phyloP scores from a whole-genome alignment of 1,140 invertebrate species.

The Heliconius melpomene region DNA sequence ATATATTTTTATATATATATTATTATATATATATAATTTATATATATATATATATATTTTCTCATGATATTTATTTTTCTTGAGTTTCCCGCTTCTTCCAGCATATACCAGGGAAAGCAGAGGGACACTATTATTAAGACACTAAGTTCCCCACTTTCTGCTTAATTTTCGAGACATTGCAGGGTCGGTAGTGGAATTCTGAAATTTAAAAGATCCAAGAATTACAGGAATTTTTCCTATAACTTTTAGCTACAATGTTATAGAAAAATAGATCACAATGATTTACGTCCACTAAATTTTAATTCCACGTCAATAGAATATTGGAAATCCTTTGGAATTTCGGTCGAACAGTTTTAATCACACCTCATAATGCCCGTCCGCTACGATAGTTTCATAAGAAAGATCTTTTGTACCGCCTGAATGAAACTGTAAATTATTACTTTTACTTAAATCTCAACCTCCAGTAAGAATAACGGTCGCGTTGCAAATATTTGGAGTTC shows the following conservation, averaged over 20 bases:
- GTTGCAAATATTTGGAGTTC: slow-evolving; percentile 5
- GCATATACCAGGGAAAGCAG: too few relatives aligned
- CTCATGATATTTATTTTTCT: too few relatives aligned
- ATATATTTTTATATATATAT: too few relatives aligned
- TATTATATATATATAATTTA: too few relatives aligned
- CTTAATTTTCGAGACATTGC: too few relatives aligned
- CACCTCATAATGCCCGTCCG: slow-evolving; percentile 36
- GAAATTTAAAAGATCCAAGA: too few relatives aligned
- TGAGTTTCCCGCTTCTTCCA: too few relatives aligned
- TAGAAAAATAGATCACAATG: slow-evolving; percentile 39
- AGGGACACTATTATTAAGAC: too few relatives aligned
- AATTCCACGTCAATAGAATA: slow-evolving; percentile 47
- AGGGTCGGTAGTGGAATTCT: too few relatives aligned
- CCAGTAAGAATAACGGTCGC: not conserved
- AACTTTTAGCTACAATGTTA: not conserved
- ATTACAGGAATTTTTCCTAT: not conserved
- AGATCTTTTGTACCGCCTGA: slow-evolving; percentile 4
- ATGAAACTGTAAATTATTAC: slow-evolving; percentile 7
- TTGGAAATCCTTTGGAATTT: slow-evolving; percentile 39
- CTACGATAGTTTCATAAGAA: not conserved
- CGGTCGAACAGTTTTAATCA: slow-evolving; percentile 52
- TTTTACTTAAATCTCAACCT: slow-evolving; percentile 11
- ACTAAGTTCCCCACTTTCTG: too few relatives aligned
- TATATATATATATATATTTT: too few relatives aligned
- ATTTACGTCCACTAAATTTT: slow-evolving; percentile 48